Base-by-base conservation (phyloP, 2,888 invertebrate species). In the Chrysotoxum bicinctum region DNA sequence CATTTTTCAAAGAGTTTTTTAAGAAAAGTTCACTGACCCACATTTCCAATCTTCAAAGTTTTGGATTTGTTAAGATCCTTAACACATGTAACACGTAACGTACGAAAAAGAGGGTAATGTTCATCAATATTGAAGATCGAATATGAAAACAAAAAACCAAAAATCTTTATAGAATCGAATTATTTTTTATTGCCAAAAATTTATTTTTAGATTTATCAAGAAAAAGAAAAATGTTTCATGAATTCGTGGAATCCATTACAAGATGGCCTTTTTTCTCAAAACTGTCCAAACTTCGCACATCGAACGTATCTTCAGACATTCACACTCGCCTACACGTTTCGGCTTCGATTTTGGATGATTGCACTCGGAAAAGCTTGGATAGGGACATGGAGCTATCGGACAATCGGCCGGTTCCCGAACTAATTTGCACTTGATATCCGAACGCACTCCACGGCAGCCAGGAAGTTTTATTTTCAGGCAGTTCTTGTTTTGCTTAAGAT, bases 301-400 rank as follows among this genome's bases (percentile, higher is more conserved):
- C 12, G 87, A 77, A 14, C 87, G 87, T 9, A 88, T 69, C 30
- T 87, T 72, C 16, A 89, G 62, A 32, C 89, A 89, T 14, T 86
- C 81, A 56, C 89, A 89, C 50, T 89, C 89, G 9, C 62, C 45
- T 3, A 83, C 75, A 64, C 80, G 87, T n/a, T 58, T 26, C 4
- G 78, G 58, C 7, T 73, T 83, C 0, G n/a, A 10, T 9, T 75
- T 66, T 0, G 81, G 78, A 12, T 64, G 81, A 7, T 48, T 32
- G 68, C 89, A 89, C 58, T 89, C 89, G 0, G 88, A 88, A 40
- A 83, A 89, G 21, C 87, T 84, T 1, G 89, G 89, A 76, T 88
- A 88, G 0, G 89, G 89, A 32, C 21, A 16, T 1, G 10, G 4
- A 10, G 19, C 12, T 16, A 14, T 4, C 0, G 16, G 23, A 19